phyloP scores from a whole-genome alignment of 2,113 vertebrate species.

The Rhipidura dahli region DNA sequence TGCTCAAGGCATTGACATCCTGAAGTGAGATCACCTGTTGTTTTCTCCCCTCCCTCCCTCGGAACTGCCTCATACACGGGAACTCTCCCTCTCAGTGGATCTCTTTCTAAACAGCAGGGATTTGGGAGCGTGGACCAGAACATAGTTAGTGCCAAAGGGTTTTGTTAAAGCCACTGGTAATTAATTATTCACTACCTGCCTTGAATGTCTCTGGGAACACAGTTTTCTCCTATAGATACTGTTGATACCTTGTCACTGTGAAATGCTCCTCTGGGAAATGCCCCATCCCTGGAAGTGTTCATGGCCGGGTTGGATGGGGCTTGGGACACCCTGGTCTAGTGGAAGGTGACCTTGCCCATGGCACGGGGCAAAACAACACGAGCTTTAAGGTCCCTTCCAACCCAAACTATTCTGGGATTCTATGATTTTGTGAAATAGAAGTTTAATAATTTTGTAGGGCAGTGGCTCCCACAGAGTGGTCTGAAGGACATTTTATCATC shows the following conservation, averaged over 20 bases:
- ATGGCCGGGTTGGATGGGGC: background rate
- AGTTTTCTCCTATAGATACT: background rate
- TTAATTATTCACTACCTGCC: background rate
- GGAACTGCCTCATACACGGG: conserved; percentile 25
- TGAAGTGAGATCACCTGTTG: conserved; percentile 71
- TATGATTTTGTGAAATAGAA: background rate
- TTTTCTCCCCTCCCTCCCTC: conserved; percentile 59
- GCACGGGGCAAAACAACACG: rapidly evolving
- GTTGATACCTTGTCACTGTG: background rate
- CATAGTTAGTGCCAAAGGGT: background rate
- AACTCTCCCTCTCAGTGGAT: background rate
- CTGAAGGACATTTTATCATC: background rate
- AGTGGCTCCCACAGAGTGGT: background rate
- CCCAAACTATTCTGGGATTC: background rate
- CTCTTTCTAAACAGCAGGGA: background rate
- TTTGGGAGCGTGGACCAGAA: background rate
- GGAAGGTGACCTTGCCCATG: background rate
- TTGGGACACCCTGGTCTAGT: background rate
- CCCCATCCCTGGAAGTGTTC: background rate
- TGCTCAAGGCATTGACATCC: conserved; percentile 68
- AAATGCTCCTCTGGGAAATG: background rate
- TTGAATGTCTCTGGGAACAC: background rate
- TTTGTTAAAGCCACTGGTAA: conserved; percentile 6
- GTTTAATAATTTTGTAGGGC: background rate
- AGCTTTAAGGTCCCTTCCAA: background rate